Conservation (phyloP, 2,797 vertebrate genomes). For the Eulemur rubriventer region DNA sequence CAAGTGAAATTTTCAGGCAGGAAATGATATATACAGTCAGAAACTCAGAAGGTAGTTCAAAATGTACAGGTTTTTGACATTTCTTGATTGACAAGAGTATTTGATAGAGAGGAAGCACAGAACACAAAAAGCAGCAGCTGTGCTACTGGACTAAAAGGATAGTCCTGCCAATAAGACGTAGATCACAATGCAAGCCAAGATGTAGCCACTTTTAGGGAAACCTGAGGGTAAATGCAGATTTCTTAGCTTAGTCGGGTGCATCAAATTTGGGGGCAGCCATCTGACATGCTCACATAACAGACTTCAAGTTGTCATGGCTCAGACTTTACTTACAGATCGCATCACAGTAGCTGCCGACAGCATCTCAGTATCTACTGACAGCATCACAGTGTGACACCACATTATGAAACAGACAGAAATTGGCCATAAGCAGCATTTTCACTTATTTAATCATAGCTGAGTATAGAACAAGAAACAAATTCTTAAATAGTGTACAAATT, state of each 20-base stretch:
- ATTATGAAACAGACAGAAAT: not conserved
- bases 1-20: not conserved
- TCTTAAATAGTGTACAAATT: not conserved
- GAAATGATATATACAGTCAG: not conserved
- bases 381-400: not conserved
- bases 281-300: not conserved
- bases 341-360: not conserved
- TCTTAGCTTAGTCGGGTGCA: not conserved
- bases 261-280: not conserved
- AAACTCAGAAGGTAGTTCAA: not conserved
- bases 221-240: no score
- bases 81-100: not conserved
- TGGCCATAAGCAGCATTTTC: not conserved
- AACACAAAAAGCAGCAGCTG: not conserved
- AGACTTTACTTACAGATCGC: not conserved
- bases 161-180: not conserved
- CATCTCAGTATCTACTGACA: not conserved
- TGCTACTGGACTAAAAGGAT: not conserved
- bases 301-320: not conserved
- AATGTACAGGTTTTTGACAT: not conserved
- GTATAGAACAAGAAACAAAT: not conserved
- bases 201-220: not conserved
- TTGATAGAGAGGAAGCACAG: not conserved
- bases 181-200: not conserved
- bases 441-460: not conserved